Conservation (phyloP, 2,113 vertebrate species). For the Protomyctophum bolini region DNA sequence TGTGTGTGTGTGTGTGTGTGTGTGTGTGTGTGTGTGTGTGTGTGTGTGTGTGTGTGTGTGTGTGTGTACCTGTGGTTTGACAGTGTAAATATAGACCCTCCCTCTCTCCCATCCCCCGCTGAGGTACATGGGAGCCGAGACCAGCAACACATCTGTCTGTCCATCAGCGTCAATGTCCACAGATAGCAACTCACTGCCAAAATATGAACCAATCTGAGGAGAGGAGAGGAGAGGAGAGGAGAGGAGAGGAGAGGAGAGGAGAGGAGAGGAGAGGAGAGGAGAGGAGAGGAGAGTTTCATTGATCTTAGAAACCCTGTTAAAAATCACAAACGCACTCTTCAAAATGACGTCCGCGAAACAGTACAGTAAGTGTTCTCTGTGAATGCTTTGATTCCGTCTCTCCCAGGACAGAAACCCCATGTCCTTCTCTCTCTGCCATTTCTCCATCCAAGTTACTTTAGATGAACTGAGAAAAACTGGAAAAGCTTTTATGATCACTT, state of each 20-base stretch:
- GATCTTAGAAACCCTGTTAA: too few species aligned
- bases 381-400: too few species aligned
- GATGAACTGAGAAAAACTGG: too few species aligned
- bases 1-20: too few species aligned
- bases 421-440: too few species aligned
- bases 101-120: slow-evolving; percentile 87
- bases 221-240: neutral
- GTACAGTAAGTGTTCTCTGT: too few species aligned
- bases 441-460: too few species aligned
- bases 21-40: too few species aligned
- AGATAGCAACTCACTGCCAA: slow-evolving; percentile 87
- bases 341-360: too few species aligned
- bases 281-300: neutral
- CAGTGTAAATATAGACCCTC: slow-evolving; percentile 84
- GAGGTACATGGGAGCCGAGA: slow-evolving; percentile 96
- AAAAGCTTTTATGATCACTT: too few species aligned
- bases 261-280: neutral
- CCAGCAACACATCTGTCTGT: slow-evolving; percentile 85
- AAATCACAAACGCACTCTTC: too few species aligned
- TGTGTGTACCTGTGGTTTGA: slow-evolving; percentile 66
- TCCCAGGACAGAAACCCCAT: too few species aligned
- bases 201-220: slow-evolving; percentile 95
- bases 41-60: neutral
- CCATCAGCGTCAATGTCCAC: slow-evolving; percentile 84
- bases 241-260: neutral